These are phyloP conservation scores for Larimichthys polyactis DNA, from an alignment of 2,113 vertebrate genomes.

Conservation along the genomic window DNA sequence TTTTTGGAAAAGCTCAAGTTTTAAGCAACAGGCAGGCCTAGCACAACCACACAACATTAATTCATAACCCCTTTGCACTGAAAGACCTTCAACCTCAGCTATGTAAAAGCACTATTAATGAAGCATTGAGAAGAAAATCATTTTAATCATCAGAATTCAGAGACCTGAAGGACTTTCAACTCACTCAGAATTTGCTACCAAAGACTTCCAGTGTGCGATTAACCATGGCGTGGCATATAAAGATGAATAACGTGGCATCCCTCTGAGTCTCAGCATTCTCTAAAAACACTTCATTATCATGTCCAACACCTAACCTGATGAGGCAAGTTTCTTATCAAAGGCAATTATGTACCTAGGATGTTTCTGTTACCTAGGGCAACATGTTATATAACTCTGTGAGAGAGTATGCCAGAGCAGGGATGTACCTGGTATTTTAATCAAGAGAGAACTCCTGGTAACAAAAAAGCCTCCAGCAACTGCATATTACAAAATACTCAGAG, in stretches of 20 bases:
- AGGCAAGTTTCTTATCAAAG: constrained; percentile 50
- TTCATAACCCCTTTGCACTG: constrained; percentile 1
- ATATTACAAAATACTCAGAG: constrained; percentile 32
- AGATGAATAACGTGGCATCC: constrained; percentile 27
- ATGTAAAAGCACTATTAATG: background rate
- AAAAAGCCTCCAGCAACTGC: background rate
- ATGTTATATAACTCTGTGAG: constrained; percentile 21
- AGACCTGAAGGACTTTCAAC: constrained; percentile 8
- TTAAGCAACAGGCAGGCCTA: background rate
- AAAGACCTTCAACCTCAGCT: background rate
- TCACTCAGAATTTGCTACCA: constrained; percentile 12
- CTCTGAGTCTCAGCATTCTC: constrained; percentile 21
- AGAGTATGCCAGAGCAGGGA: background rate
- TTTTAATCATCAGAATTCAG: constrained; percentile 13
- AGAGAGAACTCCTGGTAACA: background rate
- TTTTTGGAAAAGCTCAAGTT: background rate
- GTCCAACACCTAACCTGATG: constrained; percentile 43
- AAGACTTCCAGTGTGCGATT: constrained; percentile 5
- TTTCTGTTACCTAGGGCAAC: constrained; percentile 20
- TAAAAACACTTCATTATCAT: constrained; percentile 57
- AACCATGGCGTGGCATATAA: background rate
- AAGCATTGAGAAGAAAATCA: constrained; percentile 15
- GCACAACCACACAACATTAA: constrained; percentile 1
- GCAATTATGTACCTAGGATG: constrained; percentile 46
- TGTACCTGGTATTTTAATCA: constrained; percentile 38